Conservation (phyloP, 2,113 vertebrate genomes). For the Meleagris gallopavo region DNA sequence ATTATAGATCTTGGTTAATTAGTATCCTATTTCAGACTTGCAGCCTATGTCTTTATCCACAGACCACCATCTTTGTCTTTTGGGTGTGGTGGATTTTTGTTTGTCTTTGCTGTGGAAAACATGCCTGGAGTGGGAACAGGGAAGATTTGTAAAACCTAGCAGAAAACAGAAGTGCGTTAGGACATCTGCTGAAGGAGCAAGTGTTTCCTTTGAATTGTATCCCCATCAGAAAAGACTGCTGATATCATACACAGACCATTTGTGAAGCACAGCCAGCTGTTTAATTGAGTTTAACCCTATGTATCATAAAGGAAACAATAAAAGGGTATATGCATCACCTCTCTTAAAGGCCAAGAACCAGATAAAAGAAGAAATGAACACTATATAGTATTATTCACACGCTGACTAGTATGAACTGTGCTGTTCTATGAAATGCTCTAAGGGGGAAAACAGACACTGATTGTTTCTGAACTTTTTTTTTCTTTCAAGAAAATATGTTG, state of each 20-base stretch:
- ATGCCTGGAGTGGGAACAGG: background rate
- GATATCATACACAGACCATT: background rate
- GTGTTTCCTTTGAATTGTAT: background rate
- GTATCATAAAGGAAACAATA: background rate
- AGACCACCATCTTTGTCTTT: background rate
- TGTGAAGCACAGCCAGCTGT: background rate
- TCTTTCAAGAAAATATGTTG: background rate
- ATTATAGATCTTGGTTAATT: background rate
- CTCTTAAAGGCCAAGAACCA: background rate
- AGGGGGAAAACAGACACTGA: background rate
- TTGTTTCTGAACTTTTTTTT: background rate
- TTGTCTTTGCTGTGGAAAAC: background rate
- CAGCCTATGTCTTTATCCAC: background rate
- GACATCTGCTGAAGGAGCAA: background rate
- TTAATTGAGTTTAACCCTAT: background rate
- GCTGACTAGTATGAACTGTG: background rate
- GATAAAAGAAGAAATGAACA: background rate
- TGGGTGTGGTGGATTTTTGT: background rate
- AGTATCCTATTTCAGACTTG: background rate
- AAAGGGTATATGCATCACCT: background rate
- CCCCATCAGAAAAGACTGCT: background rate
- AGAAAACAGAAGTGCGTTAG: background rate
- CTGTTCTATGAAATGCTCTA: background rate
- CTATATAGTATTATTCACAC: background rate
- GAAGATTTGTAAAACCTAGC: background rate